Evolutionary conservation across 2,113 vertebrate species (phyloP), one percentile per base, ranked within the genome.

Genomic region (Leucopsar rothschildi): DNA sequence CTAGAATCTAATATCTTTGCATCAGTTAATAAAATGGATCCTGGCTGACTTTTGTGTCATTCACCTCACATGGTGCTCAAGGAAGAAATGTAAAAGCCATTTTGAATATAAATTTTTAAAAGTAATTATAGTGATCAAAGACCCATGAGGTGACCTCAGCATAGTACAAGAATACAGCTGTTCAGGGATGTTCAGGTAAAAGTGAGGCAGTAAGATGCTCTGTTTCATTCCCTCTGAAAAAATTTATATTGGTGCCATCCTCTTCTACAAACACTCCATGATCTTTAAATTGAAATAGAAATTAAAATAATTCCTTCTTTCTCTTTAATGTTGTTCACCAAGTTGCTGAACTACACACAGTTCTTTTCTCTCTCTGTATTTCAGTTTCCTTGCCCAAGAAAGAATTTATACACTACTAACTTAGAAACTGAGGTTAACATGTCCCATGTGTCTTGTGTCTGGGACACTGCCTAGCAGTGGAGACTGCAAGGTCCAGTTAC

Each of bases 1-100:
- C 80, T 85, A 82, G 79, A 87, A 82, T 61, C 50, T 96, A 86
- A 96, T 88, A 66, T 95, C 60, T 85, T 88, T 84, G 39, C 68
- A 80, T 96, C 77, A 90, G 84, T 95, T 95, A 95, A 90, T 90
- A 81, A 92, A 94, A 92, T 72, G 47, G 35, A 82, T 91, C 33
- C 94, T 94, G 90, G 42, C 76, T 94, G 85, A 87, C 61, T 95
- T 91, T 21, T 5, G 1, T 91, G 69, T 86, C 72, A 61, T 93
- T 90, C 79, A 64, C 68, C 76, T 82, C 55, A 81, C 6, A 9
- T 79, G 50, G 24, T 92, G 65, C 81, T 89, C 82, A 73, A 61
- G n/a, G 55, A 89, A 93, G 88, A 91, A 70, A 69, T 35, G 39
- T 77, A 84, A 94, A 96, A 95, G 63, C 73, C 90, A 92, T 95